These are phyloP conservation scores for Phrynocephalus forsythii DNA, from an alignment of 2,797 vertebrate species.

Conservation along the genomic window DNA sequence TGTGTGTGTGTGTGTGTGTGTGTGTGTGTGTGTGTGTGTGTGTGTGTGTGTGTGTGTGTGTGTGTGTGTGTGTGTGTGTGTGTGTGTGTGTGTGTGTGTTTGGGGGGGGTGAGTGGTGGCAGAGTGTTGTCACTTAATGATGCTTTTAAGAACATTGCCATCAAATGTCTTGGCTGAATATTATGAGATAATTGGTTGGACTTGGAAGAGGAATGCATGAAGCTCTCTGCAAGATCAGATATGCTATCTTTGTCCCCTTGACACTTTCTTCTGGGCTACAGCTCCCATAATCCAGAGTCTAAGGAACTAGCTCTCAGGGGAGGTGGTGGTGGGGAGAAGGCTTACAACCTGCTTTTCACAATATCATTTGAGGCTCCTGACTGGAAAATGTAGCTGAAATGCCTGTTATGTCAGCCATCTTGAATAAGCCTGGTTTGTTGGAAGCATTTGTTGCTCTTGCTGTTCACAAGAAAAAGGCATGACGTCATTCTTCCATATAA, in stretches of 20 bases:
- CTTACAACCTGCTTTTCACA: not conserved
- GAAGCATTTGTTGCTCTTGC: too few species aligned
- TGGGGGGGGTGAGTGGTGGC: slow-evolving; percentile 45
- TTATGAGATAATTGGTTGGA: not conserved
- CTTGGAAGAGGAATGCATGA: not conserved
- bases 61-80: not conserved
- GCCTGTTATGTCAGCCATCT: not conserved
- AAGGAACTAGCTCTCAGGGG: too few species aligned
- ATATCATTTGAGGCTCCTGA: not conserved
- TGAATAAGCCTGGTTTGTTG: not conserved
- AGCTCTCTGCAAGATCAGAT: not conserved
- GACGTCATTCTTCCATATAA: too few species aligned
- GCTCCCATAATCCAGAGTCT: not conserved
- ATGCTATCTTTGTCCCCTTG: not conserved
- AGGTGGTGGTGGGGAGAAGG: too few species aligned
- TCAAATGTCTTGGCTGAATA: slow-evolving; percentile 53
- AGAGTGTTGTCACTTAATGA: slow-evolving; percentile 61
- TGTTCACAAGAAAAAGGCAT: too few species aligned
- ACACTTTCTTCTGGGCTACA: not conserved
- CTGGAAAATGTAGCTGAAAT: not conserved
- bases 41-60: too few species aligned
- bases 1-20: too few species aligned
- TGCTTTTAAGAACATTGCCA: slow-evolving; percentile 60
- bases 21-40: too few species aligned
- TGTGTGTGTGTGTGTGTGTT: not conserved